Conservation (phyloP, 2,113 vertebrate genomes). For the Crotalus horridus region DNA sequence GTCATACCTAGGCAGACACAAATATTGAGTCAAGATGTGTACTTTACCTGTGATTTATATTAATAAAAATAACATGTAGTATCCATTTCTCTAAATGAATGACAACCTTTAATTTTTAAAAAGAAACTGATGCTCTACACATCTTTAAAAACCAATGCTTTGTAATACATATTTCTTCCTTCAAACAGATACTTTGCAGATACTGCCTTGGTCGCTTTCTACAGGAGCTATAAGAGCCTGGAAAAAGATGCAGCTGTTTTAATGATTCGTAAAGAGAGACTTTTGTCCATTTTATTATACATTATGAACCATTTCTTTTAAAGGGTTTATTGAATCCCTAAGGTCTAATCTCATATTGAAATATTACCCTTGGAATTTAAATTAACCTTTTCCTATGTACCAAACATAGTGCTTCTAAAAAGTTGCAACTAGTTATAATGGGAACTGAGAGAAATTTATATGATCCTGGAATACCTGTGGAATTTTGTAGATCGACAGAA, state of each 20-base stretch:
- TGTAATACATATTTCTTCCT: neutral
- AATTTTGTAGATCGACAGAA: neutral
- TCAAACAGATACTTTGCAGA: neutral
- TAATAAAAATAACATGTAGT: neutral
- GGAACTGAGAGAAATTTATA: neutral
- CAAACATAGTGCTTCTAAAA: neutral
- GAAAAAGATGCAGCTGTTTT: neutral
- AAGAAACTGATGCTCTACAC: neutral
- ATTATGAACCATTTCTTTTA: neutral
- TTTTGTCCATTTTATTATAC: neutral
- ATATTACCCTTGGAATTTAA: neutral
- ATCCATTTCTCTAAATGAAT: neutral
- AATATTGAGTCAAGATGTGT: neutral
- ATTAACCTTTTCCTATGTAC: neutral
- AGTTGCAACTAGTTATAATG: neutral
- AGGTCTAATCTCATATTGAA: neutral
- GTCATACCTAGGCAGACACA: neutral
- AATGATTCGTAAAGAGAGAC: neutral
- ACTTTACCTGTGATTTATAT: neutral
- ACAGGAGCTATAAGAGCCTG: no score
- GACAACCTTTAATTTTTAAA: neutral
- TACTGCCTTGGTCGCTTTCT: neutral
- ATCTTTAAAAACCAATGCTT: neutral
- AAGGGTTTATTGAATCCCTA: neutral
- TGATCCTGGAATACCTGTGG: neutral